These are phyloP conservation scores for Macrotus californicus DNA, from an alignment of 2,113 vertebrate species.

Conservation along the genomic window DNA sequence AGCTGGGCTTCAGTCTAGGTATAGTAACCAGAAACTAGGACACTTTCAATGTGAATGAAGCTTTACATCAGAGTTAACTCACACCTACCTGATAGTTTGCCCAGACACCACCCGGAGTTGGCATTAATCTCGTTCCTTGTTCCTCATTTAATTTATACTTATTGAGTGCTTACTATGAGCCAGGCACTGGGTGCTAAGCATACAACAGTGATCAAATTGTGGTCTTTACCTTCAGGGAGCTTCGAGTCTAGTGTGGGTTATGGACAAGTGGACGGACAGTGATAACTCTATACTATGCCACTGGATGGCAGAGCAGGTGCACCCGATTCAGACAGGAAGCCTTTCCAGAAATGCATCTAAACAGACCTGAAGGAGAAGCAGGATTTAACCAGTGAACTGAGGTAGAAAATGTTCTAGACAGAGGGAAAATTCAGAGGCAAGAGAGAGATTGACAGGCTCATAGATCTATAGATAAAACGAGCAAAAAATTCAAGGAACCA, in stretches of 20 bases:
- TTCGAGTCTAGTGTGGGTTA: background rate
- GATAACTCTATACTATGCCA: background rate
- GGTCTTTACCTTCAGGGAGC: background rate
- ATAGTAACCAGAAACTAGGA: background rate
- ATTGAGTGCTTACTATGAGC: background rate
- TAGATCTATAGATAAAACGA: background rate
- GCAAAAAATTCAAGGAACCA: background rate
- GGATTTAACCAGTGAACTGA: background rate
- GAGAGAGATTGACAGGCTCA: background rate
- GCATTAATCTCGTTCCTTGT: background rate
- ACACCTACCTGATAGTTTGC: background rate
- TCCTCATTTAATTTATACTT: background rate
- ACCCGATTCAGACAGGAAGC: background rate
- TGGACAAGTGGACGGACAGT: background rate
- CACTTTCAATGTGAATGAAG: background rate
- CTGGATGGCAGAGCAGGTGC: background rate
- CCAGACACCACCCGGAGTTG: background rate
- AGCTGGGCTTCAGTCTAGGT: background rate
- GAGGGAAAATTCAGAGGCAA: background rate
- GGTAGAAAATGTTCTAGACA: background rate
- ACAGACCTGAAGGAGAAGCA: background rate
- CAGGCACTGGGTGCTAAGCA: background rate
- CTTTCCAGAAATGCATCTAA: background rate
- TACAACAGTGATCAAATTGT: background rate
- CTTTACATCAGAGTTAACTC: background rate